Conservation (phyloP, 2,888 invertebrate genomes). For the Euzetes globulus region DNA sequence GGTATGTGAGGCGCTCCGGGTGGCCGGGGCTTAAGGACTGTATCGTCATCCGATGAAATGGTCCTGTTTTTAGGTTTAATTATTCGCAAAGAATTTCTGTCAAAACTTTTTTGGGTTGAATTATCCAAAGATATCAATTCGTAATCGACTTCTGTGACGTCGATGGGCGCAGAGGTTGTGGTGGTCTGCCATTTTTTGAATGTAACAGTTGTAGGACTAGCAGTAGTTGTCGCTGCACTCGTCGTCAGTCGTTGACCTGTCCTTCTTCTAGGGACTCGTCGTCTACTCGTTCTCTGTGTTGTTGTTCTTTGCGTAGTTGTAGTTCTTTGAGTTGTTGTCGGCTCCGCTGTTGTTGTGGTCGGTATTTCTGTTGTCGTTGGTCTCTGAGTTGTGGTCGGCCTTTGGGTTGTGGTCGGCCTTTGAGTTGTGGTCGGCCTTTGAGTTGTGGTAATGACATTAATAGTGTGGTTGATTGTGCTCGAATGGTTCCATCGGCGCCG, state of each 20-base stretch:
- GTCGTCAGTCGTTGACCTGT: neutral
- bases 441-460: slow-evolving; percentile 15
- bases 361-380: slow-evolving; percentile 5
- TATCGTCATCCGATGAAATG: neutral
- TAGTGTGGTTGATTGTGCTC: neutral
- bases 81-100: neutral
- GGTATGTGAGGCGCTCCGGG: slow-evolving; percentile 32
- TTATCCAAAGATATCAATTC: slow-evolving; percentile 20
- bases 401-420: slow-evolving; percentile 16
- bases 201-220: slow-evolving; percentile 16
- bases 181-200: neutral
- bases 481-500: neutral
- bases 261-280: neutral
- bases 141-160: neutral
- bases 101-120: neutral
- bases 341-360: slow-evolving; percentile 3
- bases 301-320: neutral
- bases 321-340: neutral
- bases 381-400: neutral
- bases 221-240: slow-evolving; percentile 7
- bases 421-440: neutral
- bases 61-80: slow-evolving; percentile 3
- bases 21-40: slow-evolving; percentile 5
- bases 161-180: neutral
- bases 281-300: neutral